phyloP scores from a whole-genome alignment of 1,140 invertebrate species.

The Drosophila biarmipes region DNA sequence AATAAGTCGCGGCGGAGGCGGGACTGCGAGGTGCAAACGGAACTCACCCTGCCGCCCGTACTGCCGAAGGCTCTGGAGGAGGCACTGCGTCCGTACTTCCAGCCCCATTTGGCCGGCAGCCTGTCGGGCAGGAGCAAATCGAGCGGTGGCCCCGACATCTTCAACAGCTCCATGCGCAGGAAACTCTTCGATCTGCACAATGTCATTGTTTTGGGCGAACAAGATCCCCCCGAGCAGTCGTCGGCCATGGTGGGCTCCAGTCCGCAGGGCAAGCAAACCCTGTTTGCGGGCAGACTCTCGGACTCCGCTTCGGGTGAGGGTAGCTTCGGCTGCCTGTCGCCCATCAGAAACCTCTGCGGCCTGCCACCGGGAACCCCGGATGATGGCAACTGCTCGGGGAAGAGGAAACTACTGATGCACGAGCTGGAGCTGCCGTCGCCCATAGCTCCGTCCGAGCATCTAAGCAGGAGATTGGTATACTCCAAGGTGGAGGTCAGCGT shows the following conservation, averaged over 20 bases:
- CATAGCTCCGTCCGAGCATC: conserved; percentile 65
- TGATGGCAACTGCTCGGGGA: conserved; percentile 41
- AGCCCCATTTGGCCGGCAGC: conserved; percentile 78
- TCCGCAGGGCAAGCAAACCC: conserved; percentile 66
- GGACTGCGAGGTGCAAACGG: conserved; percentile 84
- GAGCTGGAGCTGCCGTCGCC: conserved; percentile 70
- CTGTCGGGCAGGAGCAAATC: conserved; percentile 15
- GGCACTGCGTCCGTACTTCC: conserved; percentile 85
- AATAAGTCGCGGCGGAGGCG: conserved; percentile 57
- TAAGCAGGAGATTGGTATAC: conserved; percentile 42
- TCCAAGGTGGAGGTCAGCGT: conserved; percentile 42
- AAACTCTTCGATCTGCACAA: conserved; percentile 79
- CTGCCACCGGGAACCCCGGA: conserved; percentile 60
- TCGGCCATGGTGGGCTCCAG: conserved; percentile 65
- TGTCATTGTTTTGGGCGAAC: conserved; percentile 64
- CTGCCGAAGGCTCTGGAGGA: conserved; percentile 85
- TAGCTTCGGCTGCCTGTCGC: conserved; percentile 78
- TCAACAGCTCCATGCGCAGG: conserved; percentile 74
- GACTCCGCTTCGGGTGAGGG: conserved; percentile 58
- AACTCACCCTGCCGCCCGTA: conserved; percentile 85
- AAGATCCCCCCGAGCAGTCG: conserved; percentile 23
- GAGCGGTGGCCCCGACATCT: conserved; percentile 32
- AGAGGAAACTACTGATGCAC: conserved; percentile 50
- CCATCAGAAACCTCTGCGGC: conserved; percentile 71
- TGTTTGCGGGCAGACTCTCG: conserved; percentile 71